A percentile compares a stretch with the other conserved stretches of the same genome.
phyloP scores from a whole-genome alignment of 1,140 invertebrate species.

The Aricia agestis region DNA sequence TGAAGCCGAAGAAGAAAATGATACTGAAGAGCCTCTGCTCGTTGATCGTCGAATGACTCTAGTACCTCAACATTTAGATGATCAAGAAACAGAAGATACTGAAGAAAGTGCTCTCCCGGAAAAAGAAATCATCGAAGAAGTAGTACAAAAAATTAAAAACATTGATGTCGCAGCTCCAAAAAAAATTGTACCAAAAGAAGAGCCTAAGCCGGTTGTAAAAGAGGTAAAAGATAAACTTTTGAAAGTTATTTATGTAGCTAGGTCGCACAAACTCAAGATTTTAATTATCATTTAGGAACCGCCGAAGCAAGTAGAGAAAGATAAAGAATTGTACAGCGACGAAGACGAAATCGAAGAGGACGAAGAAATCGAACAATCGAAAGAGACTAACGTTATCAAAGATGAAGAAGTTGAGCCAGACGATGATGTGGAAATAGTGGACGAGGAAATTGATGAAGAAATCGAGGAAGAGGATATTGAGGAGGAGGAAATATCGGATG shows the following conservation, averaged over 20 bases:
- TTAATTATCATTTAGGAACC: slow-evolving; percentile 13
- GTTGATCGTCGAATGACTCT: slow-evolving; percentile 59
- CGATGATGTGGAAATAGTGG: slow-evolving; percentile 73
- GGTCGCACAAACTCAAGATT: neutral
- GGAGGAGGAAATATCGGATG: slow-evolving; percentile 78
- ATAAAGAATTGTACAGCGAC: slow-evolving; percentile 57
- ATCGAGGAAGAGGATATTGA: slow-evolving; percentile 69
- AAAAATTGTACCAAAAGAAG: slow-evolving; percentile 8
- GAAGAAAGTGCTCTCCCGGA: slow-evolving; percentile 24
- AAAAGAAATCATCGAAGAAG: slow-evolving; percentile 23
- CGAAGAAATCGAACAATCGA: slow-evolving; percentile 42
- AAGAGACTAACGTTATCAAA: slow-evolving; percentile 15
- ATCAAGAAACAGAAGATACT: slow-evolving; percentile 21
- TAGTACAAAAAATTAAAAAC: slow-evolving; percentile 19
- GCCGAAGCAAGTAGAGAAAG: slow-evolving; percentile 23
- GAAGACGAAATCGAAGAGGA: slow-evolving; percentile 55
- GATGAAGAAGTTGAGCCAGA: slow-evolving; percentile 37
- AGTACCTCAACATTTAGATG: slow-evolving; percentile 36
- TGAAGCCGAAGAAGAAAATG: slow-evolving; percentile 43
- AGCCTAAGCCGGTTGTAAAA: slow-evolving; percentile 15
- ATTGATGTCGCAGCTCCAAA: neutral
- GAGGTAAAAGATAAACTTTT: slow-evolving; percentile 15
- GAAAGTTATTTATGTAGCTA: slow-evolving; percentile 1
- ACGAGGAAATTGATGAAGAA: slow-evolving; percentile 69
- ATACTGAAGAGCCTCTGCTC: slow-evolving; percentile 49